Evolutionary conservation across 2,888 invertebrate species (phyloP).

Genomic region (Mesoligia furuncula): DNA sequence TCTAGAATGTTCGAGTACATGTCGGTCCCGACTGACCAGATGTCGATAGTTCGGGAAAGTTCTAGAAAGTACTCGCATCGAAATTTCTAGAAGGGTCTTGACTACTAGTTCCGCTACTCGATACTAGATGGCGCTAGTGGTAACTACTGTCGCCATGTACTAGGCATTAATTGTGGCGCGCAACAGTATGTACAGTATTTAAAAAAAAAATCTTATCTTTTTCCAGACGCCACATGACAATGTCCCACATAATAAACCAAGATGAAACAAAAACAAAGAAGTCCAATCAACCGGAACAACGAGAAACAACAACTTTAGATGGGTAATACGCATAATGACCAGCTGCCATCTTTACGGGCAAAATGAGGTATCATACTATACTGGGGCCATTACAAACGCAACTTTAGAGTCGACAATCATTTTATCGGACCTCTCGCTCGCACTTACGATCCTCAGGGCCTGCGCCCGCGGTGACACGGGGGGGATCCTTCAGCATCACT

Average conservation of each 20-base stretch:
- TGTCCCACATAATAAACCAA: constrained; percentile 74
- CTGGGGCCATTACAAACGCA: not conserved
- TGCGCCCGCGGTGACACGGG: too few species aligned
- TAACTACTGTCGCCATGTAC: too few species aligned
- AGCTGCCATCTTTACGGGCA: constrained; percentile 57
- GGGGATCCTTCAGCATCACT: too few species aligned
- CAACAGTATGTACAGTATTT: too few species aligned
- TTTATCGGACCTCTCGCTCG: not conserved
- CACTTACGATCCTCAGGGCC: not conserved
- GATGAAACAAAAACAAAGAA: constrained; percentile 63
- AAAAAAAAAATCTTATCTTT: not conserved
- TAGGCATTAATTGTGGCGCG: too few species aligned
- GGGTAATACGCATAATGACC: constrained; percentile 49
- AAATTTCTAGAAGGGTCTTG: too few species aligned
- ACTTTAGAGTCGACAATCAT: not conserved
- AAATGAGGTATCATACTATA: constrained; percentile 22
- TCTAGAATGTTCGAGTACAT: too few species aligned
- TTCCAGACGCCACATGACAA: constrained; percentile 84
- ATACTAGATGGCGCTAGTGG: too few species aligned
- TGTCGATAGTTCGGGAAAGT: too few species aligned
- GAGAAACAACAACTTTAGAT: constrained; percentile 62
- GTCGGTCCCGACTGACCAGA: too few species aligned
- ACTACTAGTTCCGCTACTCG: too few species aligned
- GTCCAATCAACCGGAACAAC: constrained; percentile 62
- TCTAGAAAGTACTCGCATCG: too few species aligned